Evolutionary conservation across 2,888 invertebrate genomes (phyloP).

Genomic region (Drosophila merina): DNA sequence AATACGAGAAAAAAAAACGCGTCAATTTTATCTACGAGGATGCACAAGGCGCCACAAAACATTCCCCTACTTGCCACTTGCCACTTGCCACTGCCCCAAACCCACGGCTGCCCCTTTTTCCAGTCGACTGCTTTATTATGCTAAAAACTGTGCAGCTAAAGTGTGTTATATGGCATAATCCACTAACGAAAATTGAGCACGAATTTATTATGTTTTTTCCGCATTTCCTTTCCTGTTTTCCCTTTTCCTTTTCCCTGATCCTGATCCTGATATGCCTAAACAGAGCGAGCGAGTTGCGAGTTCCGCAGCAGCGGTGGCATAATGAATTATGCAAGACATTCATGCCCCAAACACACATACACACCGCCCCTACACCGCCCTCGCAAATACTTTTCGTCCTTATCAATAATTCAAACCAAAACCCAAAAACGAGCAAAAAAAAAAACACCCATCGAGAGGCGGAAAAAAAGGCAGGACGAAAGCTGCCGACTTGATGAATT

Average conservation of each 20-base stretch:
- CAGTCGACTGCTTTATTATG: conserved; percentile 70
- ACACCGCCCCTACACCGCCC: too few species aligned
- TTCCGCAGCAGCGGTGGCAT: conserved; percentile 16
- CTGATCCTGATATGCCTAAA: conserved; percentile 30
- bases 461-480: not conserved
- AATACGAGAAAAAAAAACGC: conserved; percentile 5
- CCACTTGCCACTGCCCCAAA: not conserved
- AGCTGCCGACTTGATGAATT: conserved; percentile 68
- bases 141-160: conserved; percentile 71
- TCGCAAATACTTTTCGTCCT: conserved; percentile 49
- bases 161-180: conserved; percentile 77
- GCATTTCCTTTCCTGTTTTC: conserved; percentile 7
- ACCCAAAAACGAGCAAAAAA: conserved; percentile 55
- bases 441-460: not conserved
- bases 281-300: conserved; percentile 3
- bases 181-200: conserved; percentile 77
- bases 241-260: not conserved
- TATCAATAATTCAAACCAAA: conserved; percentile 71
- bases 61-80: not conserved
- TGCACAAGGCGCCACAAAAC: conserved; percentile 48
- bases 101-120: conserved; percentile 50
- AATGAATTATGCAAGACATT: conserved; percentile 55
- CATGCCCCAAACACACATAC: conserved; percentile 24
- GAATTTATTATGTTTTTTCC: conserved; percentile 72
- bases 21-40: conserved; percentile 61